These are phyloP conservation scores for Oplegnathus fasciatus DNA, from an alignment of 2,113 vertebrate genomes.

Conservation along the genomic window DNA sequence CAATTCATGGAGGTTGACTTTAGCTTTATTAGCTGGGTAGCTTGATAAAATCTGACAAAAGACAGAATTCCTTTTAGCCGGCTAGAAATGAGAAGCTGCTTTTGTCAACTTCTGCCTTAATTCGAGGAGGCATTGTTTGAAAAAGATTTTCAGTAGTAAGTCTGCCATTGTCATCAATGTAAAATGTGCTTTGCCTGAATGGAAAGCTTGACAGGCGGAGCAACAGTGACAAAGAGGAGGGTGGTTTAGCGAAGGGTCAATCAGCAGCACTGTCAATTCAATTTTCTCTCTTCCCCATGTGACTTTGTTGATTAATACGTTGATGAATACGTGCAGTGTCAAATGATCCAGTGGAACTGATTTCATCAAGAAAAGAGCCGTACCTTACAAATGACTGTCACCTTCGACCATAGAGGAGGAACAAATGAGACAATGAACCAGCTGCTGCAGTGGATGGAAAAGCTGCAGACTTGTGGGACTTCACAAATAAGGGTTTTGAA, in stretches of 20 bases:
- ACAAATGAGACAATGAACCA: background rate
- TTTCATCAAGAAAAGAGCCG: background rate
- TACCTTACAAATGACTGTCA: background rate
- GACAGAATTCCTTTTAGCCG: too few species aligned
- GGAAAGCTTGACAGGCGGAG: background rate
- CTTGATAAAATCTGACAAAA: too few species aligned
- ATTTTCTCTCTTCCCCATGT: background rate
- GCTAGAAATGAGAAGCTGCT: background rate
- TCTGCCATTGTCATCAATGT: too few species aligned
- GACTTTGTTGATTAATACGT: background rate
- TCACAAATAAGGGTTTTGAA: background rate
- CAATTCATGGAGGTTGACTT: too few species aligned
- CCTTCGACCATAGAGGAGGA: background rate
- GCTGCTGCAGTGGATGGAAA: conserved; percentile 2
- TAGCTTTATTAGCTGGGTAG: too few species aligned
- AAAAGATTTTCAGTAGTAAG: background rate
- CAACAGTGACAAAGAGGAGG: background rate
- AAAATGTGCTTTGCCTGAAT: background rate
- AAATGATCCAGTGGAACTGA: background rate
- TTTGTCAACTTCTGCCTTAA: background rate
- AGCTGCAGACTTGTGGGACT: background rate
- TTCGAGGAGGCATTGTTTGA: background rate
- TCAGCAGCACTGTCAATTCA: background rate
- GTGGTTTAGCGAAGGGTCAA: background rate
- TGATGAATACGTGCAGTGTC: background rate